Base-by-base conservation (phyloP, 1,140 invertebrate species). In the Zaprionus ornatus region DNA sequence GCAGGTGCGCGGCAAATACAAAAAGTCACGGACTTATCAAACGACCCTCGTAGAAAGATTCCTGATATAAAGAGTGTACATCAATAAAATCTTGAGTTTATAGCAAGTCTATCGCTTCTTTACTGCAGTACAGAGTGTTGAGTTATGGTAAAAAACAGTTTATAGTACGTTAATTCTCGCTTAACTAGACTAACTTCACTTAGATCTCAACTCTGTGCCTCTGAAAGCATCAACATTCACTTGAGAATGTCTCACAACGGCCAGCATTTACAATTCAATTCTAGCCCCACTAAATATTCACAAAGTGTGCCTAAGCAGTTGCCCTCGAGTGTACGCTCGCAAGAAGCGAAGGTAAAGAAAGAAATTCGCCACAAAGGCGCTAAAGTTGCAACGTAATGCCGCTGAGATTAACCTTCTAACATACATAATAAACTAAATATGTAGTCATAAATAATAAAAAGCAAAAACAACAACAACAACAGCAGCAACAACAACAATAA, bases 381-480 rank as follows among this genome's bases (percentile, higher is more conserved):
- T 70, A 79, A 75, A 75, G 54, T 74, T 87, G 84, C 84, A 82
- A 88, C 73, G 85, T 87, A 88, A 87, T 77, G 84, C 84, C 81
- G 45, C 77, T 72, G 45, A 84, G 80, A 87, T 87, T 87, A 87
- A 90, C 84, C 84, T 87, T 87, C 84, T 88, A 88, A 90, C 84
- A 87, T 67, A 87, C 84, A 88, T 85, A 85, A 74, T 78, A 84
- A 73, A 76, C 65, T 69, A 67, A 74, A 80, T 78, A 79, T 71
- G 52, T 72, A 63, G 79, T 86, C 72, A 73, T 74, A 82, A 78
- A 80, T 80, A 57, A 65, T 57, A 37, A 62, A 60, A 55, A 27
- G 23, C n/a, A 40, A 62, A 21, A 73, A 61, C 45, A 29, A 56
- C 54, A 48, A 61, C 35, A 21, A 37, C 45, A 32, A 45, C 37